Conservation (phyloP, 35 echinoderm and acorn worm genomes). For the Heliocidaris tuberculata region DNA sequence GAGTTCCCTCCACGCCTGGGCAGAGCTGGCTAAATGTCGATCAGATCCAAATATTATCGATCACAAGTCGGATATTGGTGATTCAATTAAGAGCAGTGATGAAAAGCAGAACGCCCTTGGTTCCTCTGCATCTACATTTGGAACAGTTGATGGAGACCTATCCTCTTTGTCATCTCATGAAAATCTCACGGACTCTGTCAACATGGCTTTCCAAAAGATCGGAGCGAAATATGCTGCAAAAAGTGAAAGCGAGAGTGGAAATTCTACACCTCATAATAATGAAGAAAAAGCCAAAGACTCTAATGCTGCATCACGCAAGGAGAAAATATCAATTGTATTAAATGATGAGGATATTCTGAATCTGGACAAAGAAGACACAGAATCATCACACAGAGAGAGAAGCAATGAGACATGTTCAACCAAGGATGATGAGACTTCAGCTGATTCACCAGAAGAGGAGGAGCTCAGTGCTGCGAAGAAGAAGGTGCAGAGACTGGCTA, state of each 20-base stretch:
- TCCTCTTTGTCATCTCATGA: constrained; percentile 65
- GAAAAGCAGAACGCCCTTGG: constrained; percentile 10
- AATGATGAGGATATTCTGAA: constrained; percentile 8
- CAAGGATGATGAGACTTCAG: constrained; percentile 31
- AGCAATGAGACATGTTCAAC: constrained; percentile 26
- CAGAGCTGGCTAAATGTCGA: constrained; percentile 37
- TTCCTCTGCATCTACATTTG: constrained; percentile 34
- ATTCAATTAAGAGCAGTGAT: constrained; percentile 32
- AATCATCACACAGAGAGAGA: constrained; percentile 28
- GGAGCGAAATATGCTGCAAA: constrained; percentile 68
- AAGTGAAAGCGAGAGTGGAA: constrained; percentile 37
- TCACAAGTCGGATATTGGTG: constrained; percentile 32
- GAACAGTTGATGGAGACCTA: constrained; percentile 45
- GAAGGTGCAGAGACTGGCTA: constrained; percentile 62
- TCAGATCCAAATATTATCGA: constrained; percentile 69
- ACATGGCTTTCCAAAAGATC: constrained; percentile 70
- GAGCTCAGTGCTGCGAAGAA: constrained; percentile 33
- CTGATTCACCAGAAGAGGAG: constrained; percentile 27
- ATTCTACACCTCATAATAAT: neutral
- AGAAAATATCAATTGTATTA: constrained; percentile 4
- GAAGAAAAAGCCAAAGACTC: neutral
- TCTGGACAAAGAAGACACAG: constrained; percentile 44
- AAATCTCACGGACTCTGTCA: constrained; percentile 72
- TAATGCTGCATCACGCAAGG: constrained; percentile 1
- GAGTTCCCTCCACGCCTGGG: constrained; percentile 28